Evolutionary conservation across 2,113 vertebrate genomes (phyloP), one percentile per base, ranked within the genome.

Genomic region (Pangasianodon hypophthalmus): DNA sequence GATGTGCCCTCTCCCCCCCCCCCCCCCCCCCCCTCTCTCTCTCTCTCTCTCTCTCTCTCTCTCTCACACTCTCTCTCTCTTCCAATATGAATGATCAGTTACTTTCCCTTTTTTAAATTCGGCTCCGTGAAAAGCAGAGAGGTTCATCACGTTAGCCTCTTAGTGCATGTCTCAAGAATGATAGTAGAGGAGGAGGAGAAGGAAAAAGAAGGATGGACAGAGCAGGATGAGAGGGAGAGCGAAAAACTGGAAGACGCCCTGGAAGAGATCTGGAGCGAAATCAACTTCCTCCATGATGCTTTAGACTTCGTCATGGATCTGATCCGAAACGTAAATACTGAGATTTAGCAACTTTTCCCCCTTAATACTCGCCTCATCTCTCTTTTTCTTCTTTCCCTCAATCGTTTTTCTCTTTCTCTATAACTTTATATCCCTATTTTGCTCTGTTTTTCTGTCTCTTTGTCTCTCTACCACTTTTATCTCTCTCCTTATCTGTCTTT

Each of bases 141-240:
- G n/a, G 91, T 92, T 91, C 21, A 93, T 94, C 92, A 90, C 88
- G 91, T 94, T 94, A 93, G 91, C 83, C 90, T 90, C 79, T 50
- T 91, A 92, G 92, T 82, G 79, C 92, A 89, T 85, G 82, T 91
- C 56, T 11, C 26, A 14, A 52, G 37, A 79, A 89, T 90, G 88
- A 86, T 46, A 71, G 83, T 84, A 46, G 54, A 48, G 58, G 79
- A 87, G 54, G 6, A 64, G 21, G 90, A 91, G 64, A 18, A 79
- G 82, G 80, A 71, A 64, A 75, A 16, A 32, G 89, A 85, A 71
- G 46, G 80, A 54, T 75, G 90, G 71, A 46, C 80, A 14, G 86
- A 88, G 16, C 24, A 62, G 29, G 21, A 32, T 83, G 64, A 82
- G 67, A 60, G 41, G 62, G 86, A 91, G 87, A 67, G 54, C 7